Evolutionary conservation across 1,140 invertebrate species (phyloP), one percentile per base, ranked within the genome.

Genomic region (Oreohelix idahoensis): DNA sequence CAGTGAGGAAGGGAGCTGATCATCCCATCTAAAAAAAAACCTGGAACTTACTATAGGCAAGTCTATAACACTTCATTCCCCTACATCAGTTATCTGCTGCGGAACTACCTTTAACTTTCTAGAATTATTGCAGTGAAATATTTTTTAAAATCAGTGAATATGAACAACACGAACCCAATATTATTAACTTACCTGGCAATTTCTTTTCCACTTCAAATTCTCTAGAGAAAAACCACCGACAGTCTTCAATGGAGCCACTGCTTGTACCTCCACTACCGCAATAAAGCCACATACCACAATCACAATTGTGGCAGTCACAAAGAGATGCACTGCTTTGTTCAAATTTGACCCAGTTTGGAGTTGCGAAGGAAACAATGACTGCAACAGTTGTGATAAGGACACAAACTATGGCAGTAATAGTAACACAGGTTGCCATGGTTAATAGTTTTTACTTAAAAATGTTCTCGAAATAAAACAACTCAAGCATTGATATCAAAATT

Each of bases 291-390:
- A 91, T 36, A 4, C 90, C 90, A 86, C 90, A 91, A 78, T 91
- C 89, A 73, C 90, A 90, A 42, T 85, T 63, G 0, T 5, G 0
- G 83, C 88, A 89, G 0, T 82, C 38, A 76, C 88, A 90, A 11
- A 87, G 53, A 10, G n/a, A 39, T 0, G 38, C 17, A 20, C 36
- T 29, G 13, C 23, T 58, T 0, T 83, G 63, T 11, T 42, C 70
- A 73, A 89, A 89, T 73, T 85, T 86, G 15, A 90, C 73, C 90
- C 90, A 91, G 71, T 91, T 90, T 23, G 90, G 90, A 17, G 89
- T 90, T 23, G 90, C 87, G 83, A 91, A 91, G 1, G 89, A 87
- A 35, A 91, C 90, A 29, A 91, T 91, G 63, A 87, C 88, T 15
- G 87, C 89, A 10, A 91, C 90, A 29, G 89, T 89, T 8, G 90